Evolutionary conservation across 2,113 vertebrate species (phyloP).

Genomic region (Peucedramus taeniatus): DNA sequence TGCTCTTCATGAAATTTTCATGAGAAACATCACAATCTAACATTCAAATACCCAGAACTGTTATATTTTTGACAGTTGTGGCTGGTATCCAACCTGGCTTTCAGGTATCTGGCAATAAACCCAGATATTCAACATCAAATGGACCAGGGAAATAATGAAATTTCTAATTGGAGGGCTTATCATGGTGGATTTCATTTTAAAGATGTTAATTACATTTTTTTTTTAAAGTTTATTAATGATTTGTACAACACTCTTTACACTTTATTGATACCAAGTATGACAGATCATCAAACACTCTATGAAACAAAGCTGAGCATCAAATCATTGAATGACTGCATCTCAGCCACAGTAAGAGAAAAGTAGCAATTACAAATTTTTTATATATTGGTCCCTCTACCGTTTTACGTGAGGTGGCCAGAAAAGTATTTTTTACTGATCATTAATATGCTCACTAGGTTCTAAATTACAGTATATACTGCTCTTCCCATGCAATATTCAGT

Average conservation of each 20-base stretch:
- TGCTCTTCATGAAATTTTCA: slow-evolving; percentile 75
- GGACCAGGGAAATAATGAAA: slow-evolving; percentile 60
- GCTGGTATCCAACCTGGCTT: slow-evolving; percentile 79
- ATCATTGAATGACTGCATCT: background rate
- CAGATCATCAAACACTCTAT: slow-evolving; percentile 8
- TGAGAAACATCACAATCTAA: slow-evolving; percentile 73
- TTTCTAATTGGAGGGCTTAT: slow-evolving; percentile 69
- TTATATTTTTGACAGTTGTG: slow-evolving; percentile 70
- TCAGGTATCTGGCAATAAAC: slow-evolving; percentile 86
- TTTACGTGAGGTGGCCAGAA: slow-evolving; percentile 33
- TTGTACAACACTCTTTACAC: slow-evolving; percentile 28
- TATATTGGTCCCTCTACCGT: slow-evolving; percentile 2
- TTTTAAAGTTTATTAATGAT: slow-evolving; percentile 48
- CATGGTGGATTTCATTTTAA: slow-evolving; percentile 55
- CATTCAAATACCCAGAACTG: slow-evolving; percentile 61
- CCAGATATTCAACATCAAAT: slow-evolving; percentile 66
- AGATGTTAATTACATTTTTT: slow-evolving; percentile 42
- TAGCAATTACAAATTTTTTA: background rate
- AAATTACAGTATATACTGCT: slow-evolving; percentile 33
- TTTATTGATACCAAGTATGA: slow-evolving; percentile 44
- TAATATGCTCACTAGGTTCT: slow-evolving; percentile 56
- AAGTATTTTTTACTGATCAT: slow-evolving; percentile 55
- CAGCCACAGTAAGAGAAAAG: background rate
- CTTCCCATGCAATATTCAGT: slow-evolving; percentile 62
- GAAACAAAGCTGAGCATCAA: background rate